These are phyloP conservation scores for Pseudolycoriella hygida DNA, from an alignment of 2,888 invertebrate species.

Conservation along the genomic window DNA sequence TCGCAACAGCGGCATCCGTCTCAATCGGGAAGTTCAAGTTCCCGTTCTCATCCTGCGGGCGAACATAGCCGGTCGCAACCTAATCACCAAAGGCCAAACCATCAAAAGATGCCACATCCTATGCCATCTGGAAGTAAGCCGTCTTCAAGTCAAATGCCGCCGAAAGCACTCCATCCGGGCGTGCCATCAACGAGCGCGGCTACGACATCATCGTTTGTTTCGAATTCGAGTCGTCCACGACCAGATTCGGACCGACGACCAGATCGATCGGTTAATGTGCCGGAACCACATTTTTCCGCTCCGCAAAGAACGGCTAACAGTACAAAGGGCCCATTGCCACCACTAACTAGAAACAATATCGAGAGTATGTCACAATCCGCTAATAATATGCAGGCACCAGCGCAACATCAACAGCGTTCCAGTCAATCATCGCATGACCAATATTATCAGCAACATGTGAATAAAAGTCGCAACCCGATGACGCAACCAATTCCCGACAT, in stretches of 20 bases:
- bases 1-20: background rate
- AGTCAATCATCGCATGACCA: background rate
- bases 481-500: background rate
- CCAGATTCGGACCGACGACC: slow-evolving; percentile 1
- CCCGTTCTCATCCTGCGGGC: slow-evolving; percentile 10
- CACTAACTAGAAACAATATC: background rate
- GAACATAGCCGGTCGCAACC: slow-evolving; percentile 16
- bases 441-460: background rate
- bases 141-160: background rate
- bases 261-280: background rate
- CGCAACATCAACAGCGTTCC: slow-evolving; percentile 2
- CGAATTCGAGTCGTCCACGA: background rate
- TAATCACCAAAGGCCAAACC: slow-evolving; percentile 22
- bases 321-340: slow-evolving; percentile 5
- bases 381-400: slow-evolving; percentile 3
- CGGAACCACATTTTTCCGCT: background rate
- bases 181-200: background rate
- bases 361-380: background rate
- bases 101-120: background rate
- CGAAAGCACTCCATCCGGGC: background rate
- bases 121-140: slow-evolving; percentile 16
- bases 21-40: slow-evolving; percentile 7
- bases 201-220: slow-evolving; percentile 1
- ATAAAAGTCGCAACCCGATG: background rate
- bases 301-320: slow-evolving; percentile 1